Percentiles rank a stretch among this genome's conserved stretches.
Evolutionary conservation across 2,113 vertebrate genomes (phyloP).

Genomic region (Alethe castanea): DNA sequence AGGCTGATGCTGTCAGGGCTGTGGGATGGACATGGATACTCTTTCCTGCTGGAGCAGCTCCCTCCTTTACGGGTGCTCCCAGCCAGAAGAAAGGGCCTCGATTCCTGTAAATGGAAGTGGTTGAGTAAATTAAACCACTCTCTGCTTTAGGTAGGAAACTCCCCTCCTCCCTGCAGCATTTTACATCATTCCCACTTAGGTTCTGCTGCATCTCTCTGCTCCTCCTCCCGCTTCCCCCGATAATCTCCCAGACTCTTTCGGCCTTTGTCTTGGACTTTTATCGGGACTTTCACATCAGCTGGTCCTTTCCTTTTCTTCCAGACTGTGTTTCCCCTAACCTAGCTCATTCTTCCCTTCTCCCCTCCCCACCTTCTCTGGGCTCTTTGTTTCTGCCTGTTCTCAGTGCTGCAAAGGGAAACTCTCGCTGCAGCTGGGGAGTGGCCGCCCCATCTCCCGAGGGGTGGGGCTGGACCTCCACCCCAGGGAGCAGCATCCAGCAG

Average conservation of each 20-base stretch:
- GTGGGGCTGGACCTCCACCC: background rate
- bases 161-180: conserved; percentile 3
- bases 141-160: conserved; percentile 20
- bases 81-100: background rate
- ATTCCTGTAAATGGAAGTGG: background rate
- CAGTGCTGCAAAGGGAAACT: background rate
- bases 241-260: background rate
- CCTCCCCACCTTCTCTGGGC: background rate
- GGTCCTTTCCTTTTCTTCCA: conserved; percentile 41
- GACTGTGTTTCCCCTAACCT: conserved; percentile 29
- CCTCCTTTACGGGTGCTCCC: background rate
- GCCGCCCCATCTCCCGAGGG: background rate
- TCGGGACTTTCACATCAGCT: conserved; percentile 26
- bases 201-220: conserved; percentile 23
- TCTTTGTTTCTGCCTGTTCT: conserved; percentile 11
- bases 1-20: background rate
- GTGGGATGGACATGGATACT: background rate
- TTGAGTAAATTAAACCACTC: background rate
- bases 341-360: conserved; percentile 8
- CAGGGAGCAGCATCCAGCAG: background rate
- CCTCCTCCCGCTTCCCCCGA: conserved; percentile 29
- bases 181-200: background rate
- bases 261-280: conserved; percentile 41
- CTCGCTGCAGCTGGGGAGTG: background rate
- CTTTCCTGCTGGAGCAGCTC: background rate